These are phyloP conservation scores for Yasuhikotakia modesta DNA, from an alignment of 2,797 vertebrate genomes.

Conservation along the genomic window DNA sequence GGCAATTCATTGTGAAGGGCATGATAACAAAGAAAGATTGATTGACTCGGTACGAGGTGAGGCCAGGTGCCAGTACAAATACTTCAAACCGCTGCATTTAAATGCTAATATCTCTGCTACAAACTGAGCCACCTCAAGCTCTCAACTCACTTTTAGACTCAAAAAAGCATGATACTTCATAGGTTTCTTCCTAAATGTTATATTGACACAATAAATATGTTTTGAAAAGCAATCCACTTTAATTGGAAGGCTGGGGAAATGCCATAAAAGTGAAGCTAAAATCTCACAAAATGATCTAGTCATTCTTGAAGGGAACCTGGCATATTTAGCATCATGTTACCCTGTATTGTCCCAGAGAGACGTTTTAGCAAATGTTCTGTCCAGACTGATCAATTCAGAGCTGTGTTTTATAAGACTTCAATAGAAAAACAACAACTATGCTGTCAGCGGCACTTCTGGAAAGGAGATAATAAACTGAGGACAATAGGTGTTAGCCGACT, in stretches of 20 bases:
- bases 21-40: conserved; percentile 64
- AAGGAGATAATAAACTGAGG: conserved; percentile 1
- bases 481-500: neutral
- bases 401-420: conserved; percentile 19
- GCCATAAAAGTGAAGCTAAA: neutral
- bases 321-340: conserved; percentile 37
- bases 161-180: conserved; percentile 22
- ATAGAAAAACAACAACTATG: conserved; percentile 20
- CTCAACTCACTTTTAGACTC: conserved; percentile 41
- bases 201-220: neutral
- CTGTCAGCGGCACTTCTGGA: conserved; percentile 30
- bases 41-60: conserved; percentile 59
- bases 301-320: conserved; percentile 23
- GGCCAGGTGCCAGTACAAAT: conserved; percentile 60
- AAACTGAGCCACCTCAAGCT: conserved; percentile 18
- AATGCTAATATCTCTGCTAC: conserved; percentile 63
- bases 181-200: neutral
- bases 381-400: conserved; percentile 22
- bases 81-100: conserved; percentile 64
- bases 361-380: conserved; percentile 23
- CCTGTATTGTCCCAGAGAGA: conserved; percentile 28
- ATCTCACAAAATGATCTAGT: conserved; percentile 40
- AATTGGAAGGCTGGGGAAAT: conserved; percentile 22
- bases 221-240: conserved; percentile 7
- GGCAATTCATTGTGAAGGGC: conserved; percentile 59